Conservation (phyloP, 2,888 invertebrate genomes). For the Aquatica leii region DNA sequence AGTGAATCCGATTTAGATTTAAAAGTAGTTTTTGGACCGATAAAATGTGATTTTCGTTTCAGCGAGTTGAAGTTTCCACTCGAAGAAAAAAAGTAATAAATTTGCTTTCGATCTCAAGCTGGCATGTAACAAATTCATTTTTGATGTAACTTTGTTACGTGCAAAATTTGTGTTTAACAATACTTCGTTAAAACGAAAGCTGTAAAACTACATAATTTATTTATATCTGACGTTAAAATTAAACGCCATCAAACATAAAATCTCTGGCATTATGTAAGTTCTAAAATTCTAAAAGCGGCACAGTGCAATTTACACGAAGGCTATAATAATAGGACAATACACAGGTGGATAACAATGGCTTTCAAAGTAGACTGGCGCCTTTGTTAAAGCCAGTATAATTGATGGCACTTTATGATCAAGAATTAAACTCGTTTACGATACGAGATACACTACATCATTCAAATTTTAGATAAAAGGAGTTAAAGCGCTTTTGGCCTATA, state of each 20-base stretch:
- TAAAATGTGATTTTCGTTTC: slow-evolving; percentile 30
- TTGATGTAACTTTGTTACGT: slow-evolving; percentile 24
- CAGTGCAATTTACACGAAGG: slow-evolving; percentile 36
- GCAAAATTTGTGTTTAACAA: slow-evolving; percentile 3
- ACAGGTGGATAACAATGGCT: slow-evolving; percentile 47
- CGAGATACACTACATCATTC: slow-evolving; percentile 36
- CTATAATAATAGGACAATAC: slow-evolving; percentile 42
- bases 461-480: slow-evolving; percentile 20
- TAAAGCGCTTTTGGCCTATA: not conserved
- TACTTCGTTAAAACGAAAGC: slow-evolving; percentile 23
- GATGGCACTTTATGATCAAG: slow-evolving; percentile 42
- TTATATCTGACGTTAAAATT: slow-evolving; percentile 29
- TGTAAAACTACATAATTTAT: slow-evolving; percentile 27
- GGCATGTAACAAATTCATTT: slow-evolving; percentile 30
- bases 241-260: slow-evolving; percentile 37
- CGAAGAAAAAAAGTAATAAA: slow-evolving; percentile 25
- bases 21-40: slow-evolving; percentile 29
- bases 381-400: slow-evolving; percentile 43
- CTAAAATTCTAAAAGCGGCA: slow-evolving; percentile 34
- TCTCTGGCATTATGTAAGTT: slow-evolving; percentile 36
- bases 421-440: slow-evolving; percentile 43
- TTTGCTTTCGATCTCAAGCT: slow-evolving; percentile 21
- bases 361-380: slow-evolving; percentile 46
- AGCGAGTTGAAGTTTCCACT: slow-evolving; percentile 21
- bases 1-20: slow-evolving; percentile 23